Evolutionary conservation across 2,113 vertebrate species (phyloP).

Genomic region (Chlorocebus sabaeus): DNA sequence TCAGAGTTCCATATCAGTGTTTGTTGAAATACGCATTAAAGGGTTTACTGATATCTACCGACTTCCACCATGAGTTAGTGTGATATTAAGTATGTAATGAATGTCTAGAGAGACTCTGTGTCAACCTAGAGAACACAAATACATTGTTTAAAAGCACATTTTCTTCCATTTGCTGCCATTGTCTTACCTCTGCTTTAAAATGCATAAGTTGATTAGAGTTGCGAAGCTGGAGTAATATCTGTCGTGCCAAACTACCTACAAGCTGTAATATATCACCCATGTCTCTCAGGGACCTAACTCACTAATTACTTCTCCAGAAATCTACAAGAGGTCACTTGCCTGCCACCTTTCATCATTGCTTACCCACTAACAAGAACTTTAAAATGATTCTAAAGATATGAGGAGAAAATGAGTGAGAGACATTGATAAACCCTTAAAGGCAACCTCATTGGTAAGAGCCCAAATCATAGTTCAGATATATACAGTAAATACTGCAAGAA

Average conservation of each 20-base stretch:
- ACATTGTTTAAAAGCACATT: conserved; percentile 71
- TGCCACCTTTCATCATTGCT: conserved; percentile 79
- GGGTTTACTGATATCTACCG: conserved; percentile 73
- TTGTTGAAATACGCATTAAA: conserved; percentile 77
- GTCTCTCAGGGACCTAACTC: conserved; percentile 69
- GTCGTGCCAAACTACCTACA: conserved; percentile 74
- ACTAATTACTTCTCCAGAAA: conserved; percentile 82
- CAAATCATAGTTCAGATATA: conserved; percentile 51
- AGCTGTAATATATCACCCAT: conserved; percentile 78
- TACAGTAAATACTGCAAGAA: conserved; percentile 35
- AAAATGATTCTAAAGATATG: conserved; percentile 60
- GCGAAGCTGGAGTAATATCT: conserved; percentile 73
- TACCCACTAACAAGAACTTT: conserved; percentile 68
- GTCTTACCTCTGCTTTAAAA: conserved; percentile 72
- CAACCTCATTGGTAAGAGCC: conserved; percentile 50
- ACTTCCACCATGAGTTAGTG: conserved; percentile 65
- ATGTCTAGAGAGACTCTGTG: conserved; percentile 57
- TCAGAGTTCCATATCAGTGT: conserved; percentile 72
- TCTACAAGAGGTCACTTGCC: conserved; percentile 75
- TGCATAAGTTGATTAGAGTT: conserved; percentile 73
- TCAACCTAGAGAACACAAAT: conserved; percentile 64
- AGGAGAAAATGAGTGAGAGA: conserved; percentile 60
- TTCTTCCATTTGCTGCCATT: conserved; percentile 66
- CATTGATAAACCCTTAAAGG: conserved; percentile 61
- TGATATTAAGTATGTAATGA: conserved; percentile 61